These are phyloP conservation scores for Pseudomyrmex flavicornis DNA, from an alignment of 1,140 invertebrate species.

Conservation along the genomic window DNA sequence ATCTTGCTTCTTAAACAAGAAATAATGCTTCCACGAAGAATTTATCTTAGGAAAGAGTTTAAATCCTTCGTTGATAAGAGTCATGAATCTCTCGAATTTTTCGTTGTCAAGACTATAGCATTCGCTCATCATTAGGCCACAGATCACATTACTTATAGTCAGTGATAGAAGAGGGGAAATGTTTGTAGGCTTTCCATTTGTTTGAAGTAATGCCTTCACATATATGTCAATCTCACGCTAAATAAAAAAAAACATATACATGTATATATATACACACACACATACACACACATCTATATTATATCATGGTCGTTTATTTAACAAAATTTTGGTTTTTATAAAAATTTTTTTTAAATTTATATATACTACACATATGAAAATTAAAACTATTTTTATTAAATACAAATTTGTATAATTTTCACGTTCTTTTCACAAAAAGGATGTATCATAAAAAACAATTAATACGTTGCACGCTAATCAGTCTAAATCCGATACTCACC, in stretches of 20 bases:
- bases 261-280: too few species aligned
- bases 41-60: conserved; percentile 91
- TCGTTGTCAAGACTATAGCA: conserved; percentile 91
- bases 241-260: not conserved
- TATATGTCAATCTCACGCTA: conserved; percentile 92
- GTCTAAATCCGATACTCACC: conserved; percentile 85
- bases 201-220: conserved; percentile 87
- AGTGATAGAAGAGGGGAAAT: conserved; percentile 90
- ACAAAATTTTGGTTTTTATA: not conserved
- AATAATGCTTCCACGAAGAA: conserved; percentile 89
- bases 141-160: conserved; percentile 96
- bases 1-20: conserved; percentile 89
- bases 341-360: not conserved
- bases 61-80: conserved; percentile 95
- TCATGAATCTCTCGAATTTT: conserved; percentile 91
- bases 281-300: too few species aligned
- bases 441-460: not conserved
- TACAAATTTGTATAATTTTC: not conserved
- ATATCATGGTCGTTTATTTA: not conserved
- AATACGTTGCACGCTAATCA: not conserved
- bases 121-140: conserved; percentile 95
- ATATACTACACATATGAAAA: not conserved
- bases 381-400: not conserved
- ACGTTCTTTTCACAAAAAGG: not conserved
- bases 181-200: conserved; percentile 88